Conservation (phyloP, 1,140 invertebrate genomes). For the Dufourea novaeangliae region DNA sequence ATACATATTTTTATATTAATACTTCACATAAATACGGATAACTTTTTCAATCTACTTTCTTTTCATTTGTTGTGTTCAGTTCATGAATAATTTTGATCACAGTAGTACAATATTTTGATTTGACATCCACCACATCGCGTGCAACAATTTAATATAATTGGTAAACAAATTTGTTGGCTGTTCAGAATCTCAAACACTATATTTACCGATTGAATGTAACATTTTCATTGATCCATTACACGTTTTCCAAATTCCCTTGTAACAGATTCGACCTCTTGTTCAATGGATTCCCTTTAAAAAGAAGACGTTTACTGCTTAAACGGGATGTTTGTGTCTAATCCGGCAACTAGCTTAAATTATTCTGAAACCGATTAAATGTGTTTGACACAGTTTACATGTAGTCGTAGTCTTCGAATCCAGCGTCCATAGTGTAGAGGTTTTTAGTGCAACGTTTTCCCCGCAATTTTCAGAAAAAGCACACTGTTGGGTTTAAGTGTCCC, state of each 20-base stretch:
- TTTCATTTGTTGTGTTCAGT: too few species aligned
- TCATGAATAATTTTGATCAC: too few species aligned
- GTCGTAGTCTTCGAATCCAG: slow-evolving; percentile 16
- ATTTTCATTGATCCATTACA: too few species aligned
- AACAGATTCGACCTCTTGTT: neutral
- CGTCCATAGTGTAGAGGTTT: slow-evolving; percentile 37
- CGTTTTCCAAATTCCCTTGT: too few species aligned
- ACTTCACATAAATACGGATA: too few species aligned
- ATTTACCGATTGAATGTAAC: too few species aligned
- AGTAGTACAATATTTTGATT: too few species aligned
- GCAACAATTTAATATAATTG: too few species aligned
- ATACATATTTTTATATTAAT: too few species aligned
- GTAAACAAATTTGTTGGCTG: neutral
- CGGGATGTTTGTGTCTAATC: neutral
- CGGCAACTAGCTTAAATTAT: neutral
- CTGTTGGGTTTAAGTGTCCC: slow-evolving; percentile 97
- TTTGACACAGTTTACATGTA: slow-evolving; percentile 7
- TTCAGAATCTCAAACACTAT: too few species aligned
- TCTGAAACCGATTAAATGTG: neutral
- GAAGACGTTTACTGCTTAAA: neutral
- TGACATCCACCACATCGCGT: too few species aligned
- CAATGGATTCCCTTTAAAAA: neutral
- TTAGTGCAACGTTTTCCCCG: slow-evolving; percentile 65
- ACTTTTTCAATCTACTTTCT: too few species aligned
- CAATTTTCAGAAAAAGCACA: slow-evolving; percentile 94